Evolutionary conservation across 1,140 invertebrate species (phyloP), one percentile per base, ranked within the genome.

Genomic region (Drosophila kikkawai): DNA sequence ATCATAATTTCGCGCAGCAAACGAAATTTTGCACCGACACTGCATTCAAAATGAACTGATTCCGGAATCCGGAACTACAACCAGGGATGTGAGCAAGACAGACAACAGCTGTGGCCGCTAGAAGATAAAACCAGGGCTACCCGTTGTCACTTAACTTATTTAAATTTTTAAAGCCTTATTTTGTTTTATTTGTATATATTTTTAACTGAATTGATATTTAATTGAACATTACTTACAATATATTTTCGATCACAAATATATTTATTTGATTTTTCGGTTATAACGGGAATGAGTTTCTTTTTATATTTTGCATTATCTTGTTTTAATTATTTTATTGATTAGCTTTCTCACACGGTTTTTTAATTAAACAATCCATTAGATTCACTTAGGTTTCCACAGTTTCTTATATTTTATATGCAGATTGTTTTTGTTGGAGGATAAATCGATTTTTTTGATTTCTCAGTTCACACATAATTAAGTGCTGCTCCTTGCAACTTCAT

Each of bases 361-460:
- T 48, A n/a, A 55, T 13, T 11, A 17, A 17, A 55, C 19, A 51
- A 32, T 51, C 26, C 9, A 17, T 13, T 15, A 29, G 17, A 12
- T 57, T 17, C 6, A 22, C 44, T 29, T 4, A 34, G 7, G 22
- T 11, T 41, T 61, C 19, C 50, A 48, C 48, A 47, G 36, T 50
- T 55, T 22, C 4, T 29, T 17, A 42, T 32, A 36, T 47, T 55
- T 55, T 55, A 47, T 13, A 78, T 65, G 48, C 80, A 88, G 78
- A 79, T 88, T 90, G 84, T 88, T 88, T 80, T 88, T 79, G 88
- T 88, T 90, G 80, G 74, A 41, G 65, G 63, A 88, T 60, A 90
- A 90, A 88, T 88, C 84, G 84, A 88, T 88, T 88, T 88, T 87
- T 86, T 84, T 83, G 57, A 75, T 81, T 79, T 82, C 63, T 64